These are phyloP conservation scores for Lucilia sericata DNA, from an alignment of 1,140 invertebrate species.

Conservation along the genomic window DNA sequence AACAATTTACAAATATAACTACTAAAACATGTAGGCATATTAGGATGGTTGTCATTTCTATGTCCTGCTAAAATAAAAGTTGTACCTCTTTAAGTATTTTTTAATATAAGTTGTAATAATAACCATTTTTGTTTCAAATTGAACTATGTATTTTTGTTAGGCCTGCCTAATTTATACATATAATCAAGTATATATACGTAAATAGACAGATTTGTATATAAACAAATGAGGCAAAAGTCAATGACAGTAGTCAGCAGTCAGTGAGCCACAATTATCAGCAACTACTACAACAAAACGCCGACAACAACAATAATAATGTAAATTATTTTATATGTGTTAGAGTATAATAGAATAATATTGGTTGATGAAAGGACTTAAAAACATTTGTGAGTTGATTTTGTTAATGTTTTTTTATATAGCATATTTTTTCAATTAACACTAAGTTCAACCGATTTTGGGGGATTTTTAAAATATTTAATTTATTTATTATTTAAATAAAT, in stretches of 20 bases:
- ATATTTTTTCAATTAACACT: neutral
- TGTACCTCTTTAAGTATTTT: no score
- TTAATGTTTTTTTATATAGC: no score
- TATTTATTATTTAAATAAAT: no score
- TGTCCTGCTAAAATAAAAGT: no score
- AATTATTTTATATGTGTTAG: neutral
- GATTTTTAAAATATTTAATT: no score
- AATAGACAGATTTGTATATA: neutral
- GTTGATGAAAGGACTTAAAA: neutral
- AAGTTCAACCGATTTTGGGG: neutral
- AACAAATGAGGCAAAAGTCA: slow-evolving; percentile 9
- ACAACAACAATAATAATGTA: no score
- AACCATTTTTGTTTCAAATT: no score
- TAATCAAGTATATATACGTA: neutral
- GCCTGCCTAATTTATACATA: no score
- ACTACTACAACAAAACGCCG: neutral
- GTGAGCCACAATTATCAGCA: slow-evolving; percentile 11
- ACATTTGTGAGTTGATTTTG: neutral
- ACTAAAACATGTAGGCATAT: neutral
- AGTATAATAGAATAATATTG: slow-evolving; percentile 15
- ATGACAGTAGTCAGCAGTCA: slow-evolving; percentile 18
- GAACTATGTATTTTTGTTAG: no score
- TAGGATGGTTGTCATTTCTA: no score
- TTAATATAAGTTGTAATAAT: no score
- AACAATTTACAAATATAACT: neutral